Evolutionary conservation across 2,113 vertebrate genomes (phyloP).

Genomic region (Orycteropus afer): DNA sequence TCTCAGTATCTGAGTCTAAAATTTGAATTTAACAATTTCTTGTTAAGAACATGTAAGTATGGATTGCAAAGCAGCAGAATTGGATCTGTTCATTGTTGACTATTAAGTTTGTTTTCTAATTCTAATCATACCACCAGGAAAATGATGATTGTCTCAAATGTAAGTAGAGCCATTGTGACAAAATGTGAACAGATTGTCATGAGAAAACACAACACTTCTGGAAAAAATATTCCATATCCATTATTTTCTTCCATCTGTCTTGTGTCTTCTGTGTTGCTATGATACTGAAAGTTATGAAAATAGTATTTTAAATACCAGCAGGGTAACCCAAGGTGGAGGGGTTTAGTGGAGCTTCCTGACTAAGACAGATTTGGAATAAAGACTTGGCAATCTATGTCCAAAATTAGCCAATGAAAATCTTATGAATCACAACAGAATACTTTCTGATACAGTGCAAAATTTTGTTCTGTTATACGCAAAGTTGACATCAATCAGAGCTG

Average conservation of each 20-base stretch:
- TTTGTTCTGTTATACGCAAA: too few species aligned
- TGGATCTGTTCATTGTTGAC: neutral
- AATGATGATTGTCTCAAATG: neutral
- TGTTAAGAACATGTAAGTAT: neutral
- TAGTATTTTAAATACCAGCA: too few species aligned
- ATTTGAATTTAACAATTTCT: slow-evolving; percentile 11
- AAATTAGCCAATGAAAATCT: too few species aligned
- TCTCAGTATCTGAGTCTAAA: neutral
- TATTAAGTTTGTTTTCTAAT: neutral
- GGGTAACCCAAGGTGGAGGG: too few species aligned
- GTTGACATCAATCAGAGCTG: too few species aligned
- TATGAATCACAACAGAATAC: too few species aligned
- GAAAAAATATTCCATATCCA: neutral
- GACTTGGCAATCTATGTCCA: too few species aligned
- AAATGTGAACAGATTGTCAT: neutral
- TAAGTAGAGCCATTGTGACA: neutral
- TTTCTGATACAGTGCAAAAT: too few species aligned
- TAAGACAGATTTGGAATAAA: too few species aligned
- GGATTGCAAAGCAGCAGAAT: neutral
- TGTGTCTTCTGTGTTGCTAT: neutral
- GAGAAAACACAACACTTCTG: neutral
- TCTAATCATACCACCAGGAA: neutral
- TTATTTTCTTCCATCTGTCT: neutral
- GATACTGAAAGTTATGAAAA: too few species aligned
- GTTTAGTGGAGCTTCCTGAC: too few species aligned